Conservation (phyloP, 2,888 invertebrate species). For the Sesia apiformis region DNA sequence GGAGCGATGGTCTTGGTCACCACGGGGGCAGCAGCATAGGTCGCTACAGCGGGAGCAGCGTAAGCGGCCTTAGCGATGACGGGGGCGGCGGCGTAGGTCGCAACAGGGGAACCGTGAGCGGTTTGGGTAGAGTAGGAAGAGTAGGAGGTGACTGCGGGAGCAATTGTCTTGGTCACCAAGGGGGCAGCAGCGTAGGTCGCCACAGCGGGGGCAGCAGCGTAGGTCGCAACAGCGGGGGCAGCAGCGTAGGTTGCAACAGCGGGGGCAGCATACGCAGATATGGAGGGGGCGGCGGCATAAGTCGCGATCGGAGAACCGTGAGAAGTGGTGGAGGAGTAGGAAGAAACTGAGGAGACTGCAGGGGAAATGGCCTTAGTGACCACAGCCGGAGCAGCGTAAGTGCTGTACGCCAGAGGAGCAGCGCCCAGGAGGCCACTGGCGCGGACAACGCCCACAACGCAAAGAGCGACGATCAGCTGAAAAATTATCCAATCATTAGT, state of each 20-base stretch:
- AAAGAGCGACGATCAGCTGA: conserved; percentile 73
- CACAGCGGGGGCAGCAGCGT: conserved; percentile 31
- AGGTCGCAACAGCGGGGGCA: conserved; percentile 17
- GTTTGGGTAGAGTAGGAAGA: conserved; percentile 38
- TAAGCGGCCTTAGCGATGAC: conserved; percentile 27
- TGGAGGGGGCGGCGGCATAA: conserved; percentile 30
- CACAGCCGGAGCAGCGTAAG: conserved; percentile 48
- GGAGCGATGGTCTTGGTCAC: conserved; percentile 51
- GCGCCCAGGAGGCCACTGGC: conserved; percentile 69
- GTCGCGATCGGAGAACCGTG: conserved; percentile 18
- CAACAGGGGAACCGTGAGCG: conserved; percentile 34
- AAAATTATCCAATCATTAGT: conserved; percentile 14
- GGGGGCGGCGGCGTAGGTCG: conserved; percentile 58
- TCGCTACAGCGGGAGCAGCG: conserved; percentile 3
- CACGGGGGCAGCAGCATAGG: conserved; percentile 33
- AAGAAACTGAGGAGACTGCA: conserved; percentile 9
- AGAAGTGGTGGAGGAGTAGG: conserved; percentile 4
- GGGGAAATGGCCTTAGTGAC: conserved; percentile 5
- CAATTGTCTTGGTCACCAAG: conserved; percentile 15
- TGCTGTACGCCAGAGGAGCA: conserved; percentile 63
- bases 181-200: conserved; percentile 22
- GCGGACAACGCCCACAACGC: conserved; percentile 74
- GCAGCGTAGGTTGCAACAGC: conserved; percentile 22
- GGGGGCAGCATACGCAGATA: conserved; percentile 43
- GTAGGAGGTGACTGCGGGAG: conserved; percentile 19